Percentiles rank a stretch among this genome's conserved stretches.
These are phyloP conservation scores for Clitarchus hookeri DNA, from an alignment of 2,888 invertebrate species.

Conservation along the genomic window DNA sequence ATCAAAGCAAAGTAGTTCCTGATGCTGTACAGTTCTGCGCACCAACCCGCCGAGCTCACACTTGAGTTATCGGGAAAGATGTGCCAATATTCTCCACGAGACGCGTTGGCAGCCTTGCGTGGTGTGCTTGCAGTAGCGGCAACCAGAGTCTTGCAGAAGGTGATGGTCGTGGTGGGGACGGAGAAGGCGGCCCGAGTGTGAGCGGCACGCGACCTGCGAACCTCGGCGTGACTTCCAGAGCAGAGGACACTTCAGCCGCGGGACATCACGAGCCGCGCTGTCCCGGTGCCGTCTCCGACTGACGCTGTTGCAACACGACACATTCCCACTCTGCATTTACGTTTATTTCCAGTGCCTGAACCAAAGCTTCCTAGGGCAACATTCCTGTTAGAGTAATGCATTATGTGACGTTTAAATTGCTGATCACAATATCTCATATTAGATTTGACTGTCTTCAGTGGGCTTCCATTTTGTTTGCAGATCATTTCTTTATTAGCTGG, in stretches of 20 bases:
- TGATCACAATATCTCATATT: too few relatives aligned
- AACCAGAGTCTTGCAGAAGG: constrained; percentile 70
- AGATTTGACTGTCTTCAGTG: neutral
- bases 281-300: neutral
- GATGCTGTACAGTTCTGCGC: too few relatives aligned
- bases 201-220: constrained; percentile 45
- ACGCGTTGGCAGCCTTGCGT: neutral
- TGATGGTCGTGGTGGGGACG: constrained; percentile 75
- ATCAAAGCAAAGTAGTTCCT: too few relatives aligned
- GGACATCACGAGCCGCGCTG: neutral
- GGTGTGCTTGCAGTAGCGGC: constrained; percentile 58
- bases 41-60: too few relatives aligned
- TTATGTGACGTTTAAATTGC: too few relatives aligned
- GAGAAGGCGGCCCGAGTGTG: constrained; percentile 71
- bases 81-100: neutral
- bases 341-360: neutral
- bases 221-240: neutral
- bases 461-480: neutral
- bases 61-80: neutral
- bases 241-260: neutral
- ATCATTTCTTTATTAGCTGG: neutral
- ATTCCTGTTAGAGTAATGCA: neutral
- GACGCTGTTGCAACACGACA: neutral
- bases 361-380: neutral
- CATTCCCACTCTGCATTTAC: too few relatives aligned